Conservation (phyloP, 2,797 vertebrate genomes). For the Halcyon leucocephala region DNA sequence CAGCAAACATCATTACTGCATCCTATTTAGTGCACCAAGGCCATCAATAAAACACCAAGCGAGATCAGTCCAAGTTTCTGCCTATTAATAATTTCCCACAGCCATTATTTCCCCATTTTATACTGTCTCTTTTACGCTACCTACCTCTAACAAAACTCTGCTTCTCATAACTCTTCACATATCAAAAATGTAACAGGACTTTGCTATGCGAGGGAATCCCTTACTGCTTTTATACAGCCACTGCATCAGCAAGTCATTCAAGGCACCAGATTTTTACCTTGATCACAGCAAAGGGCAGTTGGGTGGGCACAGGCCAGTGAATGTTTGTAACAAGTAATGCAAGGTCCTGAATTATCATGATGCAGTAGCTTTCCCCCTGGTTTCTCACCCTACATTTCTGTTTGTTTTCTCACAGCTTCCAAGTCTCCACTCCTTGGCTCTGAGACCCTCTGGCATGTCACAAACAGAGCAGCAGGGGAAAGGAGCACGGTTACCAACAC, state of each 20-base stretch:
- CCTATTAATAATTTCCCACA: neutral
- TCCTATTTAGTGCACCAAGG: neutral
- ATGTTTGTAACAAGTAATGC: neutral
- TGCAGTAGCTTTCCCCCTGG: neutral
- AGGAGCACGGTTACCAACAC: accelerated
- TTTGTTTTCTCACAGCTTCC: neutral
- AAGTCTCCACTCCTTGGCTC: neutral
- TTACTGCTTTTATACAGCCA: neutral
- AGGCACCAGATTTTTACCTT: neutral
- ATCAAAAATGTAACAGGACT: neutral
- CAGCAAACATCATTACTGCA: neutral
- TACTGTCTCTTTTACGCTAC: neutral
- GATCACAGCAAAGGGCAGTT: neutral
- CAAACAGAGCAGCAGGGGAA: neutral
- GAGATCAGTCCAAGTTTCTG: neutral
- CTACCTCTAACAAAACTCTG: neutral
- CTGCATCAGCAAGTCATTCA: neutral
- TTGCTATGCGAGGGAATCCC: neutral
- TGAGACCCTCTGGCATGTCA: neutral
- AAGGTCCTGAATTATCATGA: neutral
- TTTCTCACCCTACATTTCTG: neutral
- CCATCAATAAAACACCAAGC: neutral
- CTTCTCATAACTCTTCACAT: neutral
- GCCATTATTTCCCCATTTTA: neutral
- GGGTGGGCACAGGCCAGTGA: accelerated